Conservation (phyloP, 2,797 vertebrate genomes). For the Ctenosaura bakeri region DNA sequence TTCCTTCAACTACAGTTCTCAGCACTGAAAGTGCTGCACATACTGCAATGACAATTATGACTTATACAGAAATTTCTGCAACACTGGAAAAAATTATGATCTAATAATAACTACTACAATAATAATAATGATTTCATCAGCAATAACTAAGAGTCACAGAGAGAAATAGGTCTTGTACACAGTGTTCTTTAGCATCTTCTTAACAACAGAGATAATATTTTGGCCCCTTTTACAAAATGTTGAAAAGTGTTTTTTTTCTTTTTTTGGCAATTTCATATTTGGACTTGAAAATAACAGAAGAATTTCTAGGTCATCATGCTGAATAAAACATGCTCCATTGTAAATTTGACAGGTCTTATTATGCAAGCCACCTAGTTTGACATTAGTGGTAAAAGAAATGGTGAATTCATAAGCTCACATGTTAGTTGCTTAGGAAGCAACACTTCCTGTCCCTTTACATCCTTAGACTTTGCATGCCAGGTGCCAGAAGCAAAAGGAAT, state of each 20-base stretch:
- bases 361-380: constrained; percentile 40
- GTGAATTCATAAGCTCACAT: constrained; percentile 46
- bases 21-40: neutral
- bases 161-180: neutral
- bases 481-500: constrained; percentile 20
- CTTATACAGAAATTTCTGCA: neutral
- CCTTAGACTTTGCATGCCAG: neutral
- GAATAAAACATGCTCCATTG: constrained; percentile 47
- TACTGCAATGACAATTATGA: neutral
- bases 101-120: neutral
- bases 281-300: constrained; percentile 40
- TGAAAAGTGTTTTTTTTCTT: neutral
- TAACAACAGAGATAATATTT: constrained; percentile 21
- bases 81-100: neutral
- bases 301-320: constrained; percentile 51
- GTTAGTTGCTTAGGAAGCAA: constrained; percentile 16
- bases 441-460: constrained; percentile 32
- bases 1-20: neutral
- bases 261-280: constrained; percentile 26
- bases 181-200: constrained; percentile 3
- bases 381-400: constrained; percentile 28
- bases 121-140: too few relatives aligned
- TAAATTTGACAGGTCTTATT: constrained; percentile 47
- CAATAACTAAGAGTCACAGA: neutral
- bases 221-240: neutral